Evolutionary conservation across 2,888 invertebrate species (phyloP), one percentile per base, ranked within the genome.

Genomic region (Pterostichus madidus): DNA sequence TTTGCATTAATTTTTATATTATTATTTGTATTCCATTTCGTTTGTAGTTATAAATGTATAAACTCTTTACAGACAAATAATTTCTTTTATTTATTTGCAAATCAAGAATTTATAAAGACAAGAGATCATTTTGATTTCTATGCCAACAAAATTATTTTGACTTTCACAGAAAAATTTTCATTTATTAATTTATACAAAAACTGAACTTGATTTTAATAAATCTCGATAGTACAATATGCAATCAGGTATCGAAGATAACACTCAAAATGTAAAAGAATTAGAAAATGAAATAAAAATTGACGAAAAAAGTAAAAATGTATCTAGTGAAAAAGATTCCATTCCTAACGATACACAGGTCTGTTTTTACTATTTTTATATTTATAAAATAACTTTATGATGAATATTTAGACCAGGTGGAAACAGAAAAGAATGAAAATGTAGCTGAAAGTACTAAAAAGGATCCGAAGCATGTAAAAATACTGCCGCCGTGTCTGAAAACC

Each of bases 391-490:
- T 49, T 80, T 24, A 39, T 68, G 35, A 71, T 44, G 11, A 15
- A 71, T 80, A 52, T 71, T 31, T 80, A 80, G 80, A 80, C 39
- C 53, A 80, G 80, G 80, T 71, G 80, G 80, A 64, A 17, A 44
- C 49, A 46, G 31, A 75, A 75, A 64, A 35, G 7, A n/a, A 15
- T 11, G 15, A 46, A 24, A 5, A 17, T 78, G 24, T 24, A n/a
- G 3, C 31, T 61, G 46, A 44, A 61, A 78, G 15, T 17, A 61
- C 17, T 8, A 44, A 35, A 56, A 53, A 77, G 10, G 15, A 71
- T 13, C 15, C 71, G 6, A 71, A n/a, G 15, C 11, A 24, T 73
- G 24, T 8, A 24, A 10, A 75, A 31, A 15, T 13, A 6, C 5
- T 32, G 2, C n/a, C 44, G 17, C 24, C 49, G 6, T 75, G 75